phyloP scores from a whole-genome alignment of 1,140 invertebrate species.

The Limonius californicus region DNA sequence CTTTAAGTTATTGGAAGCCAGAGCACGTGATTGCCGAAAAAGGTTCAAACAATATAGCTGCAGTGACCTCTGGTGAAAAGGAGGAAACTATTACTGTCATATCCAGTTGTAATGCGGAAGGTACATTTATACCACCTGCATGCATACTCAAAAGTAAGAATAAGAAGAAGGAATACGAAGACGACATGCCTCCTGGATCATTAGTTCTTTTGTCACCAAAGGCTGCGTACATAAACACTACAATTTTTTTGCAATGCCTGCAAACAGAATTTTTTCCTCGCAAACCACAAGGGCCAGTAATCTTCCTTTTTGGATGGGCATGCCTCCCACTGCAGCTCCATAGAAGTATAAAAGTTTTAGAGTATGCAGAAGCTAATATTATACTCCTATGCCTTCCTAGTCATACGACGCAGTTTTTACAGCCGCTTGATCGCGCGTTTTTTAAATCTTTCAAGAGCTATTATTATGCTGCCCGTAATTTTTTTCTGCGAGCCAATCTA shows the following conservation, averaged over 20 bases:
- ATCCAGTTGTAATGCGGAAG: slow-evolving; percentile 36
- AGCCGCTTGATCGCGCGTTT: no score
- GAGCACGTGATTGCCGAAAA: slow-evolving; percentile 40
- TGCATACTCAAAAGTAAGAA: slow-evolving; percentile 43
- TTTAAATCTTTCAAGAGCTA: no score
- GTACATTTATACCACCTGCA: slow-evolving; percentile 38
- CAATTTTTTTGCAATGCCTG: slow-evolving; percentile 43
- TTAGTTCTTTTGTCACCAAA: slow-evolving; percentile 42
- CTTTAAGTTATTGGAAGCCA: slow-evolving; percentile 26
- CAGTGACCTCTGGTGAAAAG: slow-evolving; percentile 41
- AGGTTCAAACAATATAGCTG: slow-evolving; percentile 39
- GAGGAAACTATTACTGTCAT: slow-evolving; percentile 42
- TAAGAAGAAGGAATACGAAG: slow-evolving; percentile 42
- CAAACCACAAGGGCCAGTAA: slow-evolving; percentile 37
- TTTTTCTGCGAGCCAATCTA: no score
- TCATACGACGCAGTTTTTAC: no score
- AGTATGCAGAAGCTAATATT: no score
- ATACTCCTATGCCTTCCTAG: no score
- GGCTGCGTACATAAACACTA: slow-evolving; percentile 42
- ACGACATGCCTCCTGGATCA: slow-evolving; percentile 40
- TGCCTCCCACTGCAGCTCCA: no score
- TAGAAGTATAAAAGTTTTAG: no score
- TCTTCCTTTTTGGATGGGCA: slow-evolving; percentile 43
- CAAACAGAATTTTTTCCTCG: slow-evolving; percentile 37
- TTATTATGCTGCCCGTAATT: no score